Evolutionary conservation across 2,113 vertebrate genomes (phyloP).

Genomic region (Coreoperca whiteheadi): DNA sequence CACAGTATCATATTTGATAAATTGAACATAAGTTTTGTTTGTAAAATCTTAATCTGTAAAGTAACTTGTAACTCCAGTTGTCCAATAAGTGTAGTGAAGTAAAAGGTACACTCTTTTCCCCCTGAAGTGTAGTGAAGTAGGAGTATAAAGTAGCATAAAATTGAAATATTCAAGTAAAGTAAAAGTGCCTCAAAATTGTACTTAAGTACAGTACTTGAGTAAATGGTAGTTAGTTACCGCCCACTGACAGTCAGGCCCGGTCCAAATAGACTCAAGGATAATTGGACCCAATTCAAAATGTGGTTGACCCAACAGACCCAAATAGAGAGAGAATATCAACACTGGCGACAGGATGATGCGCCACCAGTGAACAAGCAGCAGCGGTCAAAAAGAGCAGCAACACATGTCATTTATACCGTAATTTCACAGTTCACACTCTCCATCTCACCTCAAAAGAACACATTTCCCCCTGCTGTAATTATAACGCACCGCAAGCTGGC

Average conservation of each 20-base stretch:
- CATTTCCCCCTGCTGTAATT: constrained; percentile 7
- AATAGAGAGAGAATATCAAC: background rate
- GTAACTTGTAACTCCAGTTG: too few species aligned
- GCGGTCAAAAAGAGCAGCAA: background rate
- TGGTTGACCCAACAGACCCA: background rate
- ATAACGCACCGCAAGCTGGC: background rate
- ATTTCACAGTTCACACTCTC: background rate
- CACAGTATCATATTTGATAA: too few species aligned
- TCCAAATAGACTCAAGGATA: background rate
- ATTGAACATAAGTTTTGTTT: too few species aligned
- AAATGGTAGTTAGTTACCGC: too few species aligned
- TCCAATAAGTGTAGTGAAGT: too few species aligned
- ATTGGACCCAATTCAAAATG: background rate
- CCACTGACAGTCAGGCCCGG: too few species aligned
- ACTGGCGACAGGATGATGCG: background rate
- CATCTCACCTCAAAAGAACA: background rate
- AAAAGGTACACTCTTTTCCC: too few species aligned
- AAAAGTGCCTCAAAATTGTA: background rate
- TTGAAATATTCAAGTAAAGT: too few species aligned
- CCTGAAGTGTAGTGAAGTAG: too few species aligned
- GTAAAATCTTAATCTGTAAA: too few species aligned
- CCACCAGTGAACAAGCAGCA: constrained; percentile 8
- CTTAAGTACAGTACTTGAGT: background rate
- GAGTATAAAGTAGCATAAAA: too few species aligned
- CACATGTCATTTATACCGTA: background rate